Evolutionary conservation across 2,797 vertebrate genomes (phyloP), one percentile per base, ranked within the genome.

Genomic region (Pipistrellus pipistrellus): DNA sequence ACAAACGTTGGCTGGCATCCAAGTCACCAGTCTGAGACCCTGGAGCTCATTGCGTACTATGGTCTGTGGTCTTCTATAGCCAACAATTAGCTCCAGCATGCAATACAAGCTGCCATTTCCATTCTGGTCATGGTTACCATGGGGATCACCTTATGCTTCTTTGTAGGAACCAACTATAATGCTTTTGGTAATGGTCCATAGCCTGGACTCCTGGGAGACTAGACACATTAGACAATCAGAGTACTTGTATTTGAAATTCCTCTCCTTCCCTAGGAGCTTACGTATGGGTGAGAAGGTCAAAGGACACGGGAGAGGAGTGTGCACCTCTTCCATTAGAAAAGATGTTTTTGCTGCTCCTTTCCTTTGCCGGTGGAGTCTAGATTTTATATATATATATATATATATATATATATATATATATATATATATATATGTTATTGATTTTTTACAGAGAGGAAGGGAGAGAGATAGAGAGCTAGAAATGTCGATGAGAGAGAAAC

Each of bases 101-200:
- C 41, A 87, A 46, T 44, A n/a, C 73, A 64, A 88, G 44, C 89
- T 83, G 73, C 75, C 85, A 73, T 85, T 86, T 90, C 75, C 93
- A 83, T 62, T 88, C 82, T 88, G 78, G 25, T 88, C 81, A 80
- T 69, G 48, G 94, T 93, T 95, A 84, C 94, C 71, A 73, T 76
- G 75, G 89, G 81, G 48, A 91, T 92, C 46, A 48, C 64, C 73
- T 69, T 81, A 66, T 51, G 44, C 7, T 91, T 94, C 95, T 85
- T 96, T 71, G 44, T 80, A 77, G 73, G 30, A 96, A 94, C 53
- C 86, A 92, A 66, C 51, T 73, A 21, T 68, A 88, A 90, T 90
- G 73, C 57, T 90, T 87, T 88, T 81, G 41, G 55, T 96, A 95
- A 96, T 88, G 78, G 44, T 20, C 53, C 44, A 53, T 55, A 55